phyloP scores from a whole-genome alignment of 2,888 invertebrate genomes.

The Meghimatium bilineatum region DNA sequence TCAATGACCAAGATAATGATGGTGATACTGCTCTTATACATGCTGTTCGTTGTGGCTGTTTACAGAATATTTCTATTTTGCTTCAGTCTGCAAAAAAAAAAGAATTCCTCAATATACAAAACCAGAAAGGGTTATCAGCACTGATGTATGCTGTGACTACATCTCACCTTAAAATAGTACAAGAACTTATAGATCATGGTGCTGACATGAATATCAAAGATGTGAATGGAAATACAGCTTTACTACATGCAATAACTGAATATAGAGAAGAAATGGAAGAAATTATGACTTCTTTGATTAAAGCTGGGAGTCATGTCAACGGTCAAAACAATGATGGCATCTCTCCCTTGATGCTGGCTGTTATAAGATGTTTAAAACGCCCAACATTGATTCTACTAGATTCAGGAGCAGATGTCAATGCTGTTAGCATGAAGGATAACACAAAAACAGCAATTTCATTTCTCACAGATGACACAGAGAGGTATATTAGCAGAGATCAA shows the following conservation, averaged over 20 bases:
- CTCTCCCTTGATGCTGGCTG: conserved; percentile 15
- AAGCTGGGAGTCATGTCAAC: conserved; percentile 12
- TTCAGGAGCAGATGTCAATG: no score
- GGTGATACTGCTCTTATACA: background rate
- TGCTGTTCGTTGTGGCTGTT: background rate
- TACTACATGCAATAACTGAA: background rate
- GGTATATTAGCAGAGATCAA: no score
- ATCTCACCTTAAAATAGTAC: background rate
- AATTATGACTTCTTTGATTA: background rate
- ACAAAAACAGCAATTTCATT: no score
- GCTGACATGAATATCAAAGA: no score
- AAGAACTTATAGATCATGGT: background rate
- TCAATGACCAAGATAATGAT: background rate
- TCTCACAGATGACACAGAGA: no score
- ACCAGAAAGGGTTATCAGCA: background rate
- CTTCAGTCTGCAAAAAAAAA: no score
- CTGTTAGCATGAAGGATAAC: background rate
- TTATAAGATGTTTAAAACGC: background rate
- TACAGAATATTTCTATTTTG: no score
- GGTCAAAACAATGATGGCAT: no score
- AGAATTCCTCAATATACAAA: background rate
- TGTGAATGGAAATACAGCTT: background rate
- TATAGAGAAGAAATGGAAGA: background rate
- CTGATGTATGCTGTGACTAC: background rate
- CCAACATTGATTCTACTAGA: background rate